These are phyloP conservation scores for Lasius platythorax DNA, from an alignment of 2,888 invertebrate genomes.

Conservation along the genomic window DNA sequence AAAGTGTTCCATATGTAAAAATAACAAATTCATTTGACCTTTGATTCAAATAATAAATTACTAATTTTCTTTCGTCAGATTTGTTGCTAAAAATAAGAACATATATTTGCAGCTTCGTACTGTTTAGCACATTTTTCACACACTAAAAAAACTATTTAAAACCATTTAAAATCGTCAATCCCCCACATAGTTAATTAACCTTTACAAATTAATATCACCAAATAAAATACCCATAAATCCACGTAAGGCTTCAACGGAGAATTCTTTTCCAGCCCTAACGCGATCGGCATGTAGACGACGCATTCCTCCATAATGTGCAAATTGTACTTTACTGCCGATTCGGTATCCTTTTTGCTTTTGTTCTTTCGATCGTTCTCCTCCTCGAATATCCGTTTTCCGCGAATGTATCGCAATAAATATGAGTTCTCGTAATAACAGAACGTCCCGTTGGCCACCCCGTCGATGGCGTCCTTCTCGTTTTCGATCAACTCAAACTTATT, in stretches of 20 bases:
- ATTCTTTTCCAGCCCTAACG: conserved; percentile 93
- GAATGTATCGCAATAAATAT: conserved; percentile 90
- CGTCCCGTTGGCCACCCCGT: conserved; percentile 90
- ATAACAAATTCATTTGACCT: neutral
- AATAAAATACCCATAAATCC: conserved; percentile 87
- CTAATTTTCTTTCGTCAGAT: neutral
- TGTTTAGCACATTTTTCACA: neutral
- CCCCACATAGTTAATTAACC: neutral
- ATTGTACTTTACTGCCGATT: conserved; percentile 85
- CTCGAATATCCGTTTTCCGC: conserved; percentile 87
- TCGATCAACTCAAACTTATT: conserved; percentile 89
- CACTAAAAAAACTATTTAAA: no score
- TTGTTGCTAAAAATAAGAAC: neutral
- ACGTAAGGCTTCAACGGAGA: conserved; percentile 91
- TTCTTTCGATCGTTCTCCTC: conserved; percentile 75
- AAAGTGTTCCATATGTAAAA: neutral
- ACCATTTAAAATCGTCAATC: no score
- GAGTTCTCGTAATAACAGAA: conserved; percentile 94
- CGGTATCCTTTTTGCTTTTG: conserved; percentile 63
- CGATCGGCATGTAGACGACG: conserved; percentile 93
- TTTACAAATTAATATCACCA: neutral
- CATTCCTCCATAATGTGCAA: conserved; percentile 95
- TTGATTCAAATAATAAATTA: conserved; percentile 8
- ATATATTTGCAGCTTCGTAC: neutral
- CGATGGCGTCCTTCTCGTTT: conserved; percentile 89